Evolutionary conservation across 2,113 vertebrate species (phyloP).

Genomic region (Geococcyx californianus): DNA sequence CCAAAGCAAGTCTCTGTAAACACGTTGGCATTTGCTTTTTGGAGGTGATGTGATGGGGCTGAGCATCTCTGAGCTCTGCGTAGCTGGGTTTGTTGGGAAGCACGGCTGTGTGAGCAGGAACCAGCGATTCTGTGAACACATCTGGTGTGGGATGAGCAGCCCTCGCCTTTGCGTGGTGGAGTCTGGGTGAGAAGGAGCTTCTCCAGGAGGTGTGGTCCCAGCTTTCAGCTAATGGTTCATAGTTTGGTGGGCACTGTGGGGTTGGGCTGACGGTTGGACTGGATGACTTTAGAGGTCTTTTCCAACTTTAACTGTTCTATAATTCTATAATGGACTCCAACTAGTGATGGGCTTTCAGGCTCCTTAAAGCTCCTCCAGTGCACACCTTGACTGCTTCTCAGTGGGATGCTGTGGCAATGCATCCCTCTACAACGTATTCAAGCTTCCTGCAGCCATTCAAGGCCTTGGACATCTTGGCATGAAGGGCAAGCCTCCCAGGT

Average conservation of each 20-base stretch:
- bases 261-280: no score
- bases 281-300: no score
- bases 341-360: not conserved
- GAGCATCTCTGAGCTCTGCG: fast-evolving
- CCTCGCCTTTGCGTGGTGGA: fast-evolving
- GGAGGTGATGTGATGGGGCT: not conserved
- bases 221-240: not conserved
- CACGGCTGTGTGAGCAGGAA: fast-evolving
- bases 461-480: not conserved
- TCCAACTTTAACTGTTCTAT: no score
- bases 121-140: fast-evolving
- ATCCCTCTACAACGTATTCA: fast-evolving
- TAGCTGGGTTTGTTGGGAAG: not conserved
- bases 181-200: not conserved
- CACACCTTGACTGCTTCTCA: not conserved
- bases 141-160: fast-evolving
- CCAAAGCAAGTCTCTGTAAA: not conserved
- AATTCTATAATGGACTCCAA: not conserved
- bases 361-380: not conserved
- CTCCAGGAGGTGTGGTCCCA: not conserved
- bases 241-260: no score
- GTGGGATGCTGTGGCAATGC: not conserved
- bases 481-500: not conserved
- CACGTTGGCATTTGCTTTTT: not conserved
- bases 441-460: not conserved